Conservation (phyloP, 1,140 invertebrate genomes). For the Lepeophtheirus salmonis region DNA sequence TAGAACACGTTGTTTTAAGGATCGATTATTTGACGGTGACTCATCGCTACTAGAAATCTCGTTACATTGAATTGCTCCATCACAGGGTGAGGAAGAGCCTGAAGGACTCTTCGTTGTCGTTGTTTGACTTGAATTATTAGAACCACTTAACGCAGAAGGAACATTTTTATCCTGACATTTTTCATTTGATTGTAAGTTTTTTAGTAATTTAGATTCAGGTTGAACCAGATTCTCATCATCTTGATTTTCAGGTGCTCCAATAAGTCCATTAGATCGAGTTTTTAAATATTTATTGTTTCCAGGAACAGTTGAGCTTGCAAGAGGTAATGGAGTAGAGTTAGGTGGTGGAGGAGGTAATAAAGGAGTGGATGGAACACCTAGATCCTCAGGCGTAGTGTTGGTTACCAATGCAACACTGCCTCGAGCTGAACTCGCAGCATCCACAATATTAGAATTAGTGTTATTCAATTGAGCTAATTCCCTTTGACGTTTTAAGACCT, state of each 20-base stretch:
- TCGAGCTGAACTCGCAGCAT: conserved; percentile 4
- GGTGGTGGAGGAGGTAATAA: not conserved
- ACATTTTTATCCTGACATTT: not conserved
- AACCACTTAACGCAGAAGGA: not conserved
- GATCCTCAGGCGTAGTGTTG: conserved; percentile 7
- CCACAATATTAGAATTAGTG: conserved; percentile 1
- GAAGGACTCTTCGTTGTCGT: not conserved
- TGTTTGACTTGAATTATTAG: not conserved
- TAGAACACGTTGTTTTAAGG: not conserved
- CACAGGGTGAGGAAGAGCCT: not conserved
- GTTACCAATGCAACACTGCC: conserved; percentile 15
- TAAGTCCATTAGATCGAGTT: not conserved
- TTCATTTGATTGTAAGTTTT: not conserved
- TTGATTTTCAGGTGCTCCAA: not conserved
- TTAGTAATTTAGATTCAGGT: not conserved
- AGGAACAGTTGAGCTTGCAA: not conserved
- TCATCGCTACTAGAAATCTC: conserved; percentile 11
- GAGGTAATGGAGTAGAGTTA: not conserved
- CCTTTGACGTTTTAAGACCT: conserved; percentile 7
- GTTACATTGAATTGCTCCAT: conserved; percentile 15
- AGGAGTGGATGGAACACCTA: not conserved
- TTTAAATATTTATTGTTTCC: not conserved
- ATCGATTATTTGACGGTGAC: not conserved
- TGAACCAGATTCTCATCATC: not conserved
- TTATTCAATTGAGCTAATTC: conserved; percentile 11